A percentile compares a stretch with the other conserved stretches of the same genome.
These are phyloP conservation scores for Eupithecia vulgata DNA, from an alignment of 2,888 invertebrate genomes.

Conservation along the genomic window DNA sequence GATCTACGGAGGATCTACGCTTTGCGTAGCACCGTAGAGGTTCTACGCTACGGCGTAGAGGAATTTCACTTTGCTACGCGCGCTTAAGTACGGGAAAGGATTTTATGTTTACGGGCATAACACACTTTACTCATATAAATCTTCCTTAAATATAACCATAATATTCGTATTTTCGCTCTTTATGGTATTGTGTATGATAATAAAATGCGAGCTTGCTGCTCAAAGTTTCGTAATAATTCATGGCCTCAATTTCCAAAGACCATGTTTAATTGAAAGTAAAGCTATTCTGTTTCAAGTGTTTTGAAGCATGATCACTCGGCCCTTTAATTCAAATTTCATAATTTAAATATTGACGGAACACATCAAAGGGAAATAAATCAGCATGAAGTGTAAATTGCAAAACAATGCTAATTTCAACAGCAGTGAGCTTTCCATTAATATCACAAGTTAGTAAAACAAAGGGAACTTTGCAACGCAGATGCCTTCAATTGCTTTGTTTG, in stretches of 20 bases:
- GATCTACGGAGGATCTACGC: too few species aligned
- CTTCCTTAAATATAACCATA: slow-evolving; percentile 3
- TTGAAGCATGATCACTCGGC: background rate
- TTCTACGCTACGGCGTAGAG: slow-evolving; percentile 6
- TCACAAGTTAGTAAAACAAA: slow-evolving; percentile 25
- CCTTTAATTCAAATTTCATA: background rate
- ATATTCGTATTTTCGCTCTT: background rate
- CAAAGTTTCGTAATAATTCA: background rate
- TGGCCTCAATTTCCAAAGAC: background rate
- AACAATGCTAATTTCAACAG: slow-evolving; percentile 37
- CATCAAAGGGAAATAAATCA: slow-evolving; percentile 32
- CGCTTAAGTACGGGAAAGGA: slow-evolving; percentile 1
- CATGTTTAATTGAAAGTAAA: background rate
- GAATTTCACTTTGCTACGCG: slow-evolving; percentile 11
- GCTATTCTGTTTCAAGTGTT: background rate
- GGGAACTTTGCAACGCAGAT: slow-evolving; percentile 39
- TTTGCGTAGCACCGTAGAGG: slow-evolving; percentile 11
- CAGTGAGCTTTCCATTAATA: slow-evolving; percentile 19
- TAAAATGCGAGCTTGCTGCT: background rate
- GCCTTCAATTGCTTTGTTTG: slow-evolving; percentile 39
- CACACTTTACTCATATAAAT: slow-evolving; percentile 10
- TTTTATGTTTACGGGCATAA: slow-evolving; percentile 10
- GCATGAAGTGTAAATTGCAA: slow-evolving; percentile 28
- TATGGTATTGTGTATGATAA: background rate
- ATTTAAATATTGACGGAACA: slow-evolving; percentile 23